Percentiles rank a stretch among this genome's conserved stretches.
Conservation (phyloP, 2,113 vertebrate genomes). For the Sarotherodon lohbergeri region DNA sequence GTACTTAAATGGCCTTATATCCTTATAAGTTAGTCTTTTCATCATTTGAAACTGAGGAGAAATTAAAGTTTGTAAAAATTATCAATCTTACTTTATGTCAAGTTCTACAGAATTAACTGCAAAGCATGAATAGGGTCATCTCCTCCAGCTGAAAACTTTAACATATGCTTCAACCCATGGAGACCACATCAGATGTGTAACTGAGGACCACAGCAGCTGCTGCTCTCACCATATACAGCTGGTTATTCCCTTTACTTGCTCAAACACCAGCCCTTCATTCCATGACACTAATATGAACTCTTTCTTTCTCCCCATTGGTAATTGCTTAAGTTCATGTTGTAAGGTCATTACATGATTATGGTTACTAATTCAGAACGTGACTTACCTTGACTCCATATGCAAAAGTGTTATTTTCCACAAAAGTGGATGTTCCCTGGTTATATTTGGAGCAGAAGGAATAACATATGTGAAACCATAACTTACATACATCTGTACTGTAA, state of each 20-base stretch:
- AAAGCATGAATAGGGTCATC: conserved; percentile 28
- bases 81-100: background rate
- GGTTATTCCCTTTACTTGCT: conserved; percentile 32
- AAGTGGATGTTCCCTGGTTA: background rate
- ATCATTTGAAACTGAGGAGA: background rate
- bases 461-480: background rate
- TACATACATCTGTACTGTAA: background rate
- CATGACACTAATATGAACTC: conserved; percentile 15
- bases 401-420: background rate
- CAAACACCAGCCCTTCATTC: background rate
- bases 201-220: conserved; percentile 47
- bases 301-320: background rate
- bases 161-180: conserved; percentile 41
- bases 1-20: background rate
- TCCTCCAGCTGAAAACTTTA: background rate
- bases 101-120: background rate
- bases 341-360: background rate
- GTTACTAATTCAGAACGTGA: background rate
- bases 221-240: conserved; percentile 22
- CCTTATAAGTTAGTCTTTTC: background rate
- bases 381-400: background rate
- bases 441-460: background rate
- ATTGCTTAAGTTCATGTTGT: background rate
- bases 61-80: background rate
- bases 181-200: conserved; percentile 48